phyloP scores from a whole-genome alignment of 1,140 invertebrate species.

The Lepidurus couesii region DNA sequence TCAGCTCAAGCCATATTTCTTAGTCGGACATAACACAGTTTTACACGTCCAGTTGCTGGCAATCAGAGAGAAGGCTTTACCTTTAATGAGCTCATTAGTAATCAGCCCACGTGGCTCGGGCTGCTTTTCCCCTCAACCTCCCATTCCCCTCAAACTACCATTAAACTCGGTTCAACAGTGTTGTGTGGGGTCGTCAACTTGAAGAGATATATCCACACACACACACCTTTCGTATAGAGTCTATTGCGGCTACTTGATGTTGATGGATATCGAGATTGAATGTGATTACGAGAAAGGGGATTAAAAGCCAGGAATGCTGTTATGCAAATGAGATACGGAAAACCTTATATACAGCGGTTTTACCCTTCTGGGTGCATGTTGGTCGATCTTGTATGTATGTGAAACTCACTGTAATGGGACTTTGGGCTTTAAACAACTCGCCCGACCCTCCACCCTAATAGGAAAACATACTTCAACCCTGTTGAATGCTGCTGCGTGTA shows the following conservation, averaged over 20 bases:
- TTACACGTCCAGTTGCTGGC: constrained; percentile 11
- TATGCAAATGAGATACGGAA: not conserved
- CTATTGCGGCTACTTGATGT: constrained; percentile 13
- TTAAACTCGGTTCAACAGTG: constrained; percentile 3
- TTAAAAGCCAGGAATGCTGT: not conserved
- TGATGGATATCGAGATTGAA: constrained; percentile 17
- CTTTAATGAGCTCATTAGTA: constrained; percentile 22
- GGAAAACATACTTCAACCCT: too few relatives aligned
- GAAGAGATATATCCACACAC: not conserved
- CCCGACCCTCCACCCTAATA: too few relatives aligned
- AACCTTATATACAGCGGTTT: not conserved
- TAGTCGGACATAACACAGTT: constrained; percentile 1
- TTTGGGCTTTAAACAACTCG: too few relatives aligned
- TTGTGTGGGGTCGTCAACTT: constrained; percentile 8
- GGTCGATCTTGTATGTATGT: not conserved
- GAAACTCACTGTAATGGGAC: not conserved
- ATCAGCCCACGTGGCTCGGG: not conserved
- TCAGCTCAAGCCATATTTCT: not conserved
- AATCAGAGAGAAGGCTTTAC: not conserved
- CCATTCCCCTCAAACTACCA: not conserved
- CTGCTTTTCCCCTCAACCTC: not conserved
- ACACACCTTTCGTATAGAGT: not conserved
- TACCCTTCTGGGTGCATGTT: not conserved
- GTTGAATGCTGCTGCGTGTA: too few relatives aligned
- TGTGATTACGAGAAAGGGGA: not conserved